These are phyloP conservation scores for Phyllotis vaccarum DNA, from an alignment of 2,797 vertebrate species.

Conservation along the genomic window DNA sequence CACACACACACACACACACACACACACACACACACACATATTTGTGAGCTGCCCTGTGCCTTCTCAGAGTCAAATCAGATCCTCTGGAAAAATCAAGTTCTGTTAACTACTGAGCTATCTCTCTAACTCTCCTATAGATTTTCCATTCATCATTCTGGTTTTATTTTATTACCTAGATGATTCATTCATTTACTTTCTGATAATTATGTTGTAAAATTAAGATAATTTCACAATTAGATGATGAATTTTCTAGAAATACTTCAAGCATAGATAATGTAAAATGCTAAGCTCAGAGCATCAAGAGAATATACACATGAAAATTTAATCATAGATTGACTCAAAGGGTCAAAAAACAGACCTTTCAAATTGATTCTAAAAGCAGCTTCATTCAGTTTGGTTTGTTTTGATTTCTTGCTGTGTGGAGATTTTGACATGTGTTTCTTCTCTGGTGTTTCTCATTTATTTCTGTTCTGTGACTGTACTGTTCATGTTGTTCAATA, in stretches of 20 bases:
- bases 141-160: no score
- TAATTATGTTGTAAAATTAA: slow-evolving; percentile 40
- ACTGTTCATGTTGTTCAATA: background rate
- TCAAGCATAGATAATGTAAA: slow-evolving; percentile 24
- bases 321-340: slow-evolving; percentile 24
- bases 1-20: no score
- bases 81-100: background rate
- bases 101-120: background rate
- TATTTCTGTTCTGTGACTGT: background rate
- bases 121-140: background rate
- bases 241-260: background rate
- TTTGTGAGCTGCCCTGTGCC: background rate
- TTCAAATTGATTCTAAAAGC: slow-evolving; percentile 37
- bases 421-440: background rate
- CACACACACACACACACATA: no score
- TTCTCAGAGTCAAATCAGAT: background rate
- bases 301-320: slow-evolving; percentile 42
- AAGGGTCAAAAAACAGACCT: background rate
- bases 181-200: slow-evolving; percentile 3
- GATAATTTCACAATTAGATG: slow-evolving; percentile 60
- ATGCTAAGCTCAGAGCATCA: slow-evolving; percentile 16
- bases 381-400: background rate
- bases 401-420: background rate
- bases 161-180: background rate
- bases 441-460: background rate